Evolutionary conservation across 2,888 invertebrate genomes (phyloP).

Genomic region (Heteromurus nitidus): DNA sequence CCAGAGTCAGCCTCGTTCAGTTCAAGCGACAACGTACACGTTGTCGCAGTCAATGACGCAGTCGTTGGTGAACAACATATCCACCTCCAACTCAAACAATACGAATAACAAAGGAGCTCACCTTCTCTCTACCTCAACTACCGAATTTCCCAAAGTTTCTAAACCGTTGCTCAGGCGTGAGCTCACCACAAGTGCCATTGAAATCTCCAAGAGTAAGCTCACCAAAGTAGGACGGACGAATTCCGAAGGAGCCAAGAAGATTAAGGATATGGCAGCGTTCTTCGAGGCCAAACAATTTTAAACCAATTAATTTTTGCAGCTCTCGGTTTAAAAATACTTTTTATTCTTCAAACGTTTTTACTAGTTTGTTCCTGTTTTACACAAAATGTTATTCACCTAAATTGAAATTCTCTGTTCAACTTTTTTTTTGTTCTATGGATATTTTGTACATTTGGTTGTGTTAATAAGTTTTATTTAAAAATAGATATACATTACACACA

Average conservation of each 20-base stretch:
- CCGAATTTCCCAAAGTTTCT: constrained; percentile 57
- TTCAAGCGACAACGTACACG: constrained; percentile 6
- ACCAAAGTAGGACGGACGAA: constrained; percentile 56
- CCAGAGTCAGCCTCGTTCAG: not conserved
- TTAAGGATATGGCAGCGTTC: constrained; percentile 88
- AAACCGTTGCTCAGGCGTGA: constrained; percentile 67
- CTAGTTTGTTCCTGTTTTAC: too few species aligned
- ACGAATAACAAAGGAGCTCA: constrained; percentile 20
- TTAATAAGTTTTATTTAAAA: too few species aligned
- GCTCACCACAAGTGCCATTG: constrained; percentile 70
- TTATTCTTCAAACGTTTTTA: too few species aligned
- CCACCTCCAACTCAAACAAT: not conserved
- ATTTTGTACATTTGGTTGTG: too few species aligned
- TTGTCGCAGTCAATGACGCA: not conserved
- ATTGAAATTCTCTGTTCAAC: too few species aligned
- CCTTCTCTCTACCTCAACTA: constrained; percentile 52
- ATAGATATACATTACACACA: too few species aligned
- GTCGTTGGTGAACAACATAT: constrained; percentile 1
- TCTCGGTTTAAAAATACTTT: too few species aligned
- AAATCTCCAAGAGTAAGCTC: constrained; percentile 65
- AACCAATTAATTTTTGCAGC: constrained; percentile 1
- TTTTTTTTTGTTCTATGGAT: too few species aligned
- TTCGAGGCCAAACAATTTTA: constrained; percentile 82
- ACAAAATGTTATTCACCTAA: too few species aligned
- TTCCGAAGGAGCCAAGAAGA: constrained; percentile 75